Evolutionary conservation across 2,113 vertebrate species (phyloP), one percentile per base, ranked within the genome.

Genomic region (Tenebrosternarchus preto): DNA sequence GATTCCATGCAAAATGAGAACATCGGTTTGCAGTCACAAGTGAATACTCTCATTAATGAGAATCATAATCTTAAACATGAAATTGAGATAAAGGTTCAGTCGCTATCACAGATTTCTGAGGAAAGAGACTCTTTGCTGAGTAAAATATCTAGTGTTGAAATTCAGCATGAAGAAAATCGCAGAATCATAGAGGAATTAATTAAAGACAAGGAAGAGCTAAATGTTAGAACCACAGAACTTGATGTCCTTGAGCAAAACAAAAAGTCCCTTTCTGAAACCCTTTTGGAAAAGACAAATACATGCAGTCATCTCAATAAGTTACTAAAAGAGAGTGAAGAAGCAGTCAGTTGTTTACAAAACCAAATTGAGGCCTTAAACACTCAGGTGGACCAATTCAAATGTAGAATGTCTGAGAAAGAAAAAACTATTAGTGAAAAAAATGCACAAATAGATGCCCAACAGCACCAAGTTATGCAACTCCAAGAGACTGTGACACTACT

Each of bases 231-330:
- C 17, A 87, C 90, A 0, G 89, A 93, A 29, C 80, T 95, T 27
- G 92, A 86, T 3, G 56, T 88, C 64, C 85, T 93, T 0, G 27
- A 89, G 77, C 89, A 95, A 75, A 92, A 88, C 25, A 87, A 93
- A 69, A 81, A 78, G 39, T 90, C 89, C 0, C 56, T 90, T 61
- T 83, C 91, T 25, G 88, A 91, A 66, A 89, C 82, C 81, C 87
- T 96, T 71, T 82, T 86, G 1, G 89, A 93, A 71, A 96, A 94
- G 78, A 92, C 90, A 33, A 91, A 83, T 4, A 90, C 95, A 59
- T 95, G 90, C 73, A 68, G 71, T 55, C 0, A 82, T 61, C 85
- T 95, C 64, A 86, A 85, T 16, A 81, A 81, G 68, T 86, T 85
- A 9, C 82, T 96, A 29, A 79, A 6, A 9, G 88, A 92, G 67